phyloP scores from a whole-genome alignment of 2,113 vertebrate species.

The Urocolius indicus region DNA sequence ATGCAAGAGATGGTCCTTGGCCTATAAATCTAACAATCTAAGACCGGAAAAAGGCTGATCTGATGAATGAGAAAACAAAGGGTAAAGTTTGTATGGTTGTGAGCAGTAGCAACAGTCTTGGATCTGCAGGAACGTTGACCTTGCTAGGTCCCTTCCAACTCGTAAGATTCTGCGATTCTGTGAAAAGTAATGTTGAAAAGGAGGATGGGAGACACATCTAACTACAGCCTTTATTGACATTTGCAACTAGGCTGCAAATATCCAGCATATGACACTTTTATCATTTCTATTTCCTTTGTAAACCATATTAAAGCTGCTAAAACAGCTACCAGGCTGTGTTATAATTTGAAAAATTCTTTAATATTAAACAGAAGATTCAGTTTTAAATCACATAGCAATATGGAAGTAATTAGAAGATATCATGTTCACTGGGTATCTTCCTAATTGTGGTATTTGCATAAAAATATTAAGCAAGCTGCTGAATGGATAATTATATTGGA shows the following conservation, averaged over 20 bases:
- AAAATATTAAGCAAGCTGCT: not conserved
- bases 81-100: not conserved
- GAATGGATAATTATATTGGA: not conserved
- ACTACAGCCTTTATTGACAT: not conserved
- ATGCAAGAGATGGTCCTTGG: not conserved
- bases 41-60: not conserved
- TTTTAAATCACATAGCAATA: slow-evolving; percentile 21
- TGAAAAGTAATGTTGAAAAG: not conserved
- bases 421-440: not conserved
- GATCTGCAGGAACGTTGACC: not conserved
- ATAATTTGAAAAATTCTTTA: slow-evolving; percentile 17
- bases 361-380: not conserved
- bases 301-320: not conserved
- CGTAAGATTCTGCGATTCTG: too few relatives aligned
- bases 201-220: not conserved
- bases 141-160: not conserved
- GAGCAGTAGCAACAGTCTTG: not conserved
- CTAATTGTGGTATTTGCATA: slow-evolving; percentile 41
- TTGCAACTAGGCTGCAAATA: not conserved
- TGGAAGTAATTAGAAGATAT: not conserved
- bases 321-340: not conserved
- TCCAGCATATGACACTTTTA: not conserved
- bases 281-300: not conserved
- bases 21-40: not conserved
- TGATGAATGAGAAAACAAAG: not conserved